Evolutionary conservation across 2,888 invertebrate genomes (phyloP).

Genomic region (Archips xylosteana): DNA sequence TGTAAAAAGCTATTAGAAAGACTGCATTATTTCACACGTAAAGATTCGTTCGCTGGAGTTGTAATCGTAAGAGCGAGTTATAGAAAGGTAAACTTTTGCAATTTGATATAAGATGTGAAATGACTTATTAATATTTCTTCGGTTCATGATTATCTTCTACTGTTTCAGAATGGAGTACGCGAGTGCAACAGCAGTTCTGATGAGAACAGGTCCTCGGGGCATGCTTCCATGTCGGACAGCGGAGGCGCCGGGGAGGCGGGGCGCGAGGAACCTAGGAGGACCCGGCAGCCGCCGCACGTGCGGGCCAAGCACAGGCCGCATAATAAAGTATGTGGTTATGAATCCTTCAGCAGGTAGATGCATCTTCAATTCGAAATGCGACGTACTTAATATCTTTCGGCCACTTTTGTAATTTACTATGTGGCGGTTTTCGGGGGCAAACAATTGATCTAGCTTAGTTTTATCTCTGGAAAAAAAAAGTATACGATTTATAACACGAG

Average conservation of each 20-base stretch:
- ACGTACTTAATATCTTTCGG: too few species aligned
- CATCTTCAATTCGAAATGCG: too few species aligned
- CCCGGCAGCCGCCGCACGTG: constrained; percentile 88
- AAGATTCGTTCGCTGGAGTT: too few species aligned
- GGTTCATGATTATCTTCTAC: background rate
- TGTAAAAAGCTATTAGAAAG: too few species aligned
- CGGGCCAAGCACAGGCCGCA: constrained; percentile 88
- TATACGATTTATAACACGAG: too few species aligned
- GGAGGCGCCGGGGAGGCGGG: constrained; percentile 86
- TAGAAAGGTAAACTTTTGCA: background rate
- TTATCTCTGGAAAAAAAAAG: too few species aligned
- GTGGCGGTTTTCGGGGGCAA: too few species aligned
- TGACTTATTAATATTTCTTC: background rate
- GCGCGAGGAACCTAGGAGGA: constrained; percentile 83
- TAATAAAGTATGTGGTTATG: constrained; percentile 70
- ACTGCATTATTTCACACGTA: too few species aligned
- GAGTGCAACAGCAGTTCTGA: constrained; percentile 94
- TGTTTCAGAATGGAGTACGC: constrained; percentile 86
- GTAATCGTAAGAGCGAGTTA: too few species aligned
- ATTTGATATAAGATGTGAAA: background rate
- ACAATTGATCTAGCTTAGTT: too few species aligned
- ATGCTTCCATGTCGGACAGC: constrained; percentile 97
- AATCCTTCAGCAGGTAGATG: too few species aligned
- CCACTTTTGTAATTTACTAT: too few species aligned
- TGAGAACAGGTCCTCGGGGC: constrained; percentile 96